These are phyloP conservation scores for Mamestra brassicae DNA, from an alignment of 2,888 invertebrate genomes.

Conservation along the genomic window DNA sequence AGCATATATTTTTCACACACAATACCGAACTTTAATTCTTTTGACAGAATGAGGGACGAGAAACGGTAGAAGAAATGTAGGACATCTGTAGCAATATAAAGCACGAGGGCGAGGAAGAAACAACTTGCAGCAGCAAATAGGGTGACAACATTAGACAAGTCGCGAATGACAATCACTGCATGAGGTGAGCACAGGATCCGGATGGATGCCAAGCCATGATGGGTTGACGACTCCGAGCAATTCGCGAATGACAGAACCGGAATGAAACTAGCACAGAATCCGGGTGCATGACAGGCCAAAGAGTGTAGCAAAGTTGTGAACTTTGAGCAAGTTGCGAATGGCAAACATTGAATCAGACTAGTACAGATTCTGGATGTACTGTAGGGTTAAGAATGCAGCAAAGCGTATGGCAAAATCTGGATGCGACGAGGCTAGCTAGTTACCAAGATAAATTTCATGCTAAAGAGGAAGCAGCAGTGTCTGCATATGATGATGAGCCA, in stretches of 20 bases:
- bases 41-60: neutral
- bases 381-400: neutral
- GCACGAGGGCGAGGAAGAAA: neutral
- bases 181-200: neutral
- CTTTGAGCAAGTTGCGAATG: neutral
- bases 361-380: neutral
- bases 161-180: neutral
- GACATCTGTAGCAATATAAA: neutral
- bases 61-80: constrained; percentile 3
- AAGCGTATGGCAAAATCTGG: no score
- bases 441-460: neutral
- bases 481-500: neutral
- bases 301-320: neutral
- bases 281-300: neutral
- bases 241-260: no score
- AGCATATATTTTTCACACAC: constrained; percentile 17
- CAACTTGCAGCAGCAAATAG: neutral
- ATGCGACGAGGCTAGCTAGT: neutral
- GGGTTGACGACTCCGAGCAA: neutral
- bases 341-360: neutral
- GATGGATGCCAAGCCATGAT: neutral
- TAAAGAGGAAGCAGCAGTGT: neutral
- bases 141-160: neutral
- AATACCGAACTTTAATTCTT: constrained; percentile 1
- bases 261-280: neutral